Base-by-base conservation (phyloP, 2,888 invertebrate species). In the Amitus sp. region DNA sequence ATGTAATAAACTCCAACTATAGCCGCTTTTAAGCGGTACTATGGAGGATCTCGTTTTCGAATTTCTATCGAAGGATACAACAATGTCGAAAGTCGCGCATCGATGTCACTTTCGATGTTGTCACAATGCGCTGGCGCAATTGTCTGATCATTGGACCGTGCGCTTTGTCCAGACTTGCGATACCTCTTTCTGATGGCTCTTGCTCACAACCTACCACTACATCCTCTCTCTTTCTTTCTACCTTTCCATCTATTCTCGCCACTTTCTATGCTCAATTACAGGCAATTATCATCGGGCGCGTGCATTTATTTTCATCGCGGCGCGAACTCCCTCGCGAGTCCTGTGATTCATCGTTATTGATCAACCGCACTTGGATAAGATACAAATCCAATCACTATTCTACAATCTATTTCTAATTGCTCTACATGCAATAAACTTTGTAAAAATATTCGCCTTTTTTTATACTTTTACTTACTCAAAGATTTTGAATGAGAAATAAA, bases 261-360 rank as follows among this genome's bases (percentile, higher is more conserved):
- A 59, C 53, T 59, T 59, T 64, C 60, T 64, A 60, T 54, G 59
- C 62, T 65, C 65, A 65, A 65, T 62, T 65, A 60, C 56, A 50
- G 47, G 62, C 62, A 65, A 65, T 65, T 62, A 65, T 62, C 53
- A 53, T 47, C 56, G 28, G 51, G 43, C 65, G 53, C 62, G 34
- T 46, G 50, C 48, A 59, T 65, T 62, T 57, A 65, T 65, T 65
- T 62, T 59, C 50, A 51, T 60, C 51, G 50, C 51, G 46, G 55
- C 46, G 46, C 23, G 15, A 37, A 61, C 61, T 51, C 51, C 51
- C 51, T 28, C 45, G 45, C 51, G 43, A 34, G 19, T 42, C 2
- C 34, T 47, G 37, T 65, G 65, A 65, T 58, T 64, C 64, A 64
- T 53, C 60, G 51, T 47, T 13, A 19, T 61, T 55, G 51, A 47